Base-by-base conservation (phyloP, 2,888 invertebrate genomes). In the Tetrapedia diversipes region DNA sequence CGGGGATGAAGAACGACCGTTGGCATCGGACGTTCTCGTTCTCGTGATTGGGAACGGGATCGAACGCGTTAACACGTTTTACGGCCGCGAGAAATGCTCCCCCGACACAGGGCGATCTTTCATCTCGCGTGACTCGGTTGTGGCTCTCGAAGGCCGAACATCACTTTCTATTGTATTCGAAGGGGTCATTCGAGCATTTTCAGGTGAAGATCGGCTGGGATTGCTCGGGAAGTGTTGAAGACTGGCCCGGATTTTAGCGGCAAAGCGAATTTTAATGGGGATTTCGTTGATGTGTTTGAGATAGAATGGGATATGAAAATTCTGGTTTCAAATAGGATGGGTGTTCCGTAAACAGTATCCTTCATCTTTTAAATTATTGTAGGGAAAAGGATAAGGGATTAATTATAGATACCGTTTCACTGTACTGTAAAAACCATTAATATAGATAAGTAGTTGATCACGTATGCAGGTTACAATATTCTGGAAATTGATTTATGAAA, bases 1-100 rank as follows among this genome's bases (percentile, higher is more conserved):
- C 7, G 43, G 11, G 75, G 49, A 77, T 39, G 64, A 68, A 22
- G 39, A 74, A 74, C 67, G 64, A 60, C 27, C 49, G 53, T 34
- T 16, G 47, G 19, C 16, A 24, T 19, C 45, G n/a, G 29, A 14
- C 14, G 37, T 7, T 8, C 7, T n/a, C 27, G 47, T 45, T 51
- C 49, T 29, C 14, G 37, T 16, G 54, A 32, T 53, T 19, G 39
- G 8, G 16, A 64, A 45, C 59, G 45, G 19, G 39, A 34, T 45
- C 53, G 22, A 49, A 32, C 37, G 32, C 32, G 66, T 57, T 74
- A 69, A 60, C 60, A 32, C 60, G 60, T 14, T 59, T 59, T 43
- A 59, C n/a, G 43, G 53, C 56, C 60, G 61, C 56, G 29, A 24
- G 53, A 19, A 34, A 22, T 37, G 45, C 16, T 24, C 29, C 53